These are phyloP conservation scores for Neostethus bicornis DNA, from an alignment of 2,797 vertebrate genomes.

Conservation along the genomic window DNA sequence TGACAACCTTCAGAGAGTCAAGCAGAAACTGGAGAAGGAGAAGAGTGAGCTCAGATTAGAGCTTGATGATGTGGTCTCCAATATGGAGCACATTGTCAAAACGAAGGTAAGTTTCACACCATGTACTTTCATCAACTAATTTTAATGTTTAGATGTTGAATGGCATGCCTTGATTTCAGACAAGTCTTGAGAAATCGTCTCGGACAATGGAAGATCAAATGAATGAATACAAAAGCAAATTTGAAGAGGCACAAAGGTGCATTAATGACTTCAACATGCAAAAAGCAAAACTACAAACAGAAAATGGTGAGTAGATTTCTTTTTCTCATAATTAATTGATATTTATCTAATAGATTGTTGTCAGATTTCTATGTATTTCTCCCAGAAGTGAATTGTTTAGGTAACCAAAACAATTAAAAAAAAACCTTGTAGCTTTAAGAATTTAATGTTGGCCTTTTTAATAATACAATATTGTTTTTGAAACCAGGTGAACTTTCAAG, in stretches of 20 bases:
- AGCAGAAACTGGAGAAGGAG: too few species aligned
- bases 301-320: slow-evolving; percentile 84
- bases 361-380: too few species aligned
- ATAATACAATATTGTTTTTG: slow-evolving; percentile 23
- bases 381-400: too few species aligned
- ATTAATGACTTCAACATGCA: slow-evolving; percentile 86
- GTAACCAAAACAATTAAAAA: too few species aligned
- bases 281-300: slow-evolving; percentile 86
- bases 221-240: slow-evolving; percentile 84
- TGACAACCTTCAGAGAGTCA: too few species aligned
- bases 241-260: slow-evolving; percentile 84
- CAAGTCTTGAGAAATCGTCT: slow-evolving; percentile 85
- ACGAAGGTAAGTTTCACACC: too few species aligned
- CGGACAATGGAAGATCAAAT: slow-evolving; percentile 87
- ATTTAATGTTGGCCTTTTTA: too few species aligned
- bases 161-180: slow-evolving; percentile 63
- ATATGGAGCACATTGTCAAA: slow-evolving; percentile 81
- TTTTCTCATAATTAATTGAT: neutral
- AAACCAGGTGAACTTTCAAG: slow-evolving; percentile 81
- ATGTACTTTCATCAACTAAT: too few species aligned
- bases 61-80: slow-evolving; percentile 82
- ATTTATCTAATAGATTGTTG: neutral
- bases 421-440: too few species aligned
- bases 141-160: neutral
- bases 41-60: slow-evolving; percentile 84